Conservation (phyloP, 2,797 vertebrate genomes). For the Anableps anableps region DNA sequence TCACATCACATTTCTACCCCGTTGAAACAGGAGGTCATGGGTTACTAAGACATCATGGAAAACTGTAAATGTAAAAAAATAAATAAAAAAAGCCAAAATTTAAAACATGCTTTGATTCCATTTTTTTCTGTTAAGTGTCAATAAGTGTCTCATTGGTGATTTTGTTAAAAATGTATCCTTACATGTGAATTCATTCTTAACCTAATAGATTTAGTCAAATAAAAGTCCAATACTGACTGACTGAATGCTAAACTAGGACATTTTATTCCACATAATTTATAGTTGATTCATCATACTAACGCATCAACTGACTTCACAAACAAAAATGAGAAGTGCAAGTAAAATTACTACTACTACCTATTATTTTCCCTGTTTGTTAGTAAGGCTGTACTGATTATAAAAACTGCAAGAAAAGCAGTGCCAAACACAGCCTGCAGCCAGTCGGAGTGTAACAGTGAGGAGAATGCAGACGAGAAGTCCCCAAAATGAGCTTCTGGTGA, state of each 20-base stretch:
- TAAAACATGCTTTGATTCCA: background rate
- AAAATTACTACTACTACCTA: background rate
- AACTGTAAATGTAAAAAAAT: background rate
- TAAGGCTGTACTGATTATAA: background rate
- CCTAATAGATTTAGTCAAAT: background rate
- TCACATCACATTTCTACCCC: background rate
- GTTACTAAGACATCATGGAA: background rate
- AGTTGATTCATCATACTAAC: background rate
- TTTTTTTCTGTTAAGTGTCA: background rate
- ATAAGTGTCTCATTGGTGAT: background rate
- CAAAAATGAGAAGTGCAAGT: background rate
- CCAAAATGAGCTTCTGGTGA: conserved; percentile 1
- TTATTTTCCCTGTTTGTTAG: background rate
- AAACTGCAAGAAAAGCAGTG: background rate
- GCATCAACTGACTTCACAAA: background rate
- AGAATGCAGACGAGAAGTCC: background rate
- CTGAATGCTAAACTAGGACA: background rate
- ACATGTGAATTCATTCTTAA: background rate
- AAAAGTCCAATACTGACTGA: background rate
- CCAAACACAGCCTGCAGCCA: background rate
- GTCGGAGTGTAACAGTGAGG: background rate
- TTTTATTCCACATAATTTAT: background rate
- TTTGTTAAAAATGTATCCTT: background rate
- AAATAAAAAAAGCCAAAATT: background rate
- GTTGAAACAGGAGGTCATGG: background rate